Evolutionary conservation across 2,113 vertebrate genomes (phyloP).

Genomic region (Lophius piscatorius): DNA sequence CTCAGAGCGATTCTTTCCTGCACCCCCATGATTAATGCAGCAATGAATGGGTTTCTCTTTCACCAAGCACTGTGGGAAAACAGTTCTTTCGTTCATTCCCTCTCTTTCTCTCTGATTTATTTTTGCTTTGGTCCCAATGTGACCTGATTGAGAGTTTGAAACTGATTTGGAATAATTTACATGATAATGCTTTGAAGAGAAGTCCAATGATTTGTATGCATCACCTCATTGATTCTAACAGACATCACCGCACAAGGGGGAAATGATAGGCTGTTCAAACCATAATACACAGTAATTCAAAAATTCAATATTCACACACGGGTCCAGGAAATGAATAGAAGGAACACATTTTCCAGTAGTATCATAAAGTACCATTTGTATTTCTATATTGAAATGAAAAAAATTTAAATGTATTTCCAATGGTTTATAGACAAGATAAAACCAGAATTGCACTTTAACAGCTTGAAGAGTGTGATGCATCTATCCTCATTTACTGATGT

Average conservation of each 20-base stretch:
- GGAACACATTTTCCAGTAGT: background rate
- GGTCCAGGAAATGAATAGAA: background rate
- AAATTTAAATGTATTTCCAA: too few species aligned
- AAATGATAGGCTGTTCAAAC: constrained; percentile 14
- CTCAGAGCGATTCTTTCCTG: constrained; percentile 56
- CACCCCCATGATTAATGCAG: constrained; percentile 71
- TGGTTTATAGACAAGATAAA: too few species aligned
- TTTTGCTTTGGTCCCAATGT: constrained; percentile 57
- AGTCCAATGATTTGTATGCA: constrained; percentile 33
- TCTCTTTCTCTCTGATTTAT: constrained; percentile 42
- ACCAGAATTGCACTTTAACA: too few species aligned
- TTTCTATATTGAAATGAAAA: too few species aligned
- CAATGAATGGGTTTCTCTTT: constrained; percentile 65
- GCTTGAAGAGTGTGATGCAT: too few species aligned
- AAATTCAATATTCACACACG: background rate
- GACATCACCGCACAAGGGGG: constrained; percentile 7
- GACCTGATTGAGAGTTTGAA: constrained; percentile 66
- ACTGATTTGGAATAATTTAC: constrained; percentile 67
- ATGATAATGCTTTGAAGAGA: constrained; percentile 53
- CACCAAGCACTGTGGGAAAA: constrained; percentile 51
- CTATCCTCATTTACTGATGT: too few species aligned
- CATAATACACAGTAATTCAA: constrained; percentile 1
- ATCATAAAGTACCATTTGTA: too few species aligned
- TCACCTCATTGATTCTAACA: constrained; percentile 43
- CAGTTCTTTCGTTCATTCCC: constrained; percentile 35